Base-by-base conservation (phyloP, 2,888 invertebrate species). In the Dastarcus helophoroides region DNA sequence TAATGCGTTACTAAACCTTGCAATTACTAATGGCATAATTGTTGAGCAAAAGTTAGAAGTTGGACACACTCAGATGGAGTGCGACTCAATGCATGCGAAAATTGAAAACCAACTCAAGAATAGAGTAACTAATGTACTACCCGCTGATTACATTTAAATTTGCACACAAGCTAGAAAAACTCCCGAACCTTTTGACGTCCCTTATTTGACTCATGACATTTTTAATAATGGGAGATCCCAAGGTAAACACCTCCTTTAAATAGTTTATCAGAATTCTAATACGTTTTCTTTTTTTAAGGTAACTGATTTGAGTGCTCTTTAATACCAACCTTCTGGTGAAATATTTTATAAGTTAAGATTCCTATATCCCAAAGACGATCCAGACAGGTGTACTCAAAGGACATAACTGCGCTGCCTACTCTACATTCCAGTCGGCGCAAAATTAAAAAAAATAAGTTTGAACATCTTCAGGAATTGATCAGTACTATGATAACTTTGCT, bases 41-140 rank as follows among this genome's bases (percentile, higher is more conserved):
- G n/a, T 17, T n/a, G 19, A 17, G 6, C 19, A 17, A 17, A 17
- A 17, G n/a, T 17, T 17, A 17, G 19, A 17, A 17, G 19, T 17
- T 17, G 19, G 19, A 17, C n/a, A 17, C 19, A 17, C 19, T 6
- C 19, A 17, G n/a, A 17, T 17, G 19, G 19, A 17, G 19, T 6
- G 6, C 19, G 19, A 17, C 19, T 7, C 6, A 6, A 17, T 17
- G 19, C 19, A 17, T 17, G 19, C n/a, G 6, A 17, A 7, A 6
- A 17, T 17, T n/a, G 19, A 17, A 17, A n/a, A n/a, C 6, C 19
- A n/a, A 6, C n/a, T 6, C 6, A 17, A 17, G n/a, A 17, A 17
- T 17, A 17, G n/a, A 17, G n/a, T 6, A 17, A 17, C n/a, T 7
- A 17, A 17, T n/a, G 19, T n/a, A 7, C n/a, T n/a, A 17, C n/a